Conservation (phyloP, 2,888 invertebrate species). For the Mimas tiliae region DNA sequence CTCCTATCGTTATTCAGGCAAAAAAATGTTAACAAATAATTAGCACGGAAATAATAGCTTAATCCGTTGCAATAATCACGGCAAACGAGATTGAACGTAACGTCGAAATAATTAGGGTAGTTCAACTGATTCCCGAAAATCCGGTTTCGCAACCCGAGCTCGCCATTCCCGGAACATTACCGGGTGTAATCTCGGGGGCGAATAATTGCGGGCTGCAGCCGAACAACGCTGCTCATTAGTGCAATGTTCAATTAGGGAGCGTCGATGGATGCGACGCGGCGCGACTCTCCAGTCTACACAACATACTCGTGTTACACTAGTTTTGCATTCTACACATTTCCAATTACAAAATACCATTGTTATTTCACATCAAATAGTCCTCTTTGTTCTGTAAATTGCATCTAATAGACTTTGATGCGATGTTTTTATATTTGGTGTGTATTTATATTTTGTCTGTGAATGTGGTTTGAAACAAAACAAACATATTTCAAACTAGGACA, state of each 20-base stretch:
- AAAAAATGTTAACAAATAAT: background rate
- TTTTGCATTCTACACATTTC: slow-evolving; percentile 46
- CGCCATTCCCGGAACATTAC: slow-evolving; percentile 69
- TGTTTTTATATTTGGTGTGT: background rate
- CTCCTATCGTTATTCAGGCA: too few species aligned
- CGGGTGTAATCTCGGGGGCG: slow-evolving; percentile 70
- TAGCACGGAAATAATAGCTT: slow-evolving; percentile 25
- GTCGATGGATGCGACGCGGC: slow-evolving; percentile 55
- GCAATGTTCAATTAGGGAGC: slow-evolving; percentile 81
- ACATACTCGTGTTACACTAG: slow-evolving; percentile 48
- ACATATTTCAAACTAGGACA: background rate
- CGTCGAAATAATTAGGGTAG: slow-evolving; percentile 51
- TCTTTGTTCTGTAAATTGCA: slow-evolving; percentile 6
- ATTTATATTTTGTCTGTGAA: background rate
- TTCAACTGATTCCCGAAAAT: slow-evolving; percentile 55
- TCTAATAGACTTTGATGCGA: background rate
- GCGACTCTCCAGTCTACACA: slow-evolving; percentile 24
- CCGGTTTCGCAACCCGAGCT: slow-evolving; percentile 55
- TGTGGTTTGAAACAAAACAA: background rate
- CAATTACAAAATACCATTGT: slow-evolving; percentile 26
- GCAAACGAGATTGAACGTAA: slow-evolving; percentile 31
- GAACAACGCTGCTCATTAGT: slow-evolving; percentile 82
- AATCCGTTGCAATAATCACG: slow-evolving; percentile 36
- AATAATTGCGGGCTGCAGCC: slow-evolving; percentile 78
- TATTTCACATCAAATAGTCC: background rate